Conservation (phyloP, 2,888 invertebrate genomes). For the Tetrapedia diversipes region DNA sequence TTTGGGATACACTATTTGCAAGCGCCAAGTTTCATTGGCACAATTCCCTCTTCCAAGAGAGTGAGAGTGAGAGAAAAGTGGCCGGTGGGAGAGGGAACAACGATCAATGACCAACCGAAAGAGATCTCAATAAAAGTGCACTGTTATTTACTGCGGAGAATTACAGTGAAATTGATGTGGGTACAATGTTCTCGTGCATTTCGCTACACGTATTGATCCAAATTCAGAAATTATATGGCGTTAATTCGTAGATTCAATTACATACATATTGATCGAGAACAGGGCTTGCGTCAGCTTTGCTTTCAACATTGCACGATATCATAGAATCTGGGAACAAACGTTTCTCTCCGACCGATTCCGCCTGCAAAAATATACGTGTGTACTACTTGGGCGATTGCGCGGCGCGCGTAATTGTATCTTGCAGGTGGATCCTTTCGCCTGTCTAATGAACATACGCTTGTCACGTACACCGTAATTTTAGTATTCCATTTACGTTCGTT, state of each 20-base stretch:
- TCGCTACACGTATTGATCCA: slow-evolving; percentile 36
- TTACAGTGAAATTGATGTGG: neutral
- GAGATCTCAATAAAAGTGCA: slow-evolving; percentile 42
- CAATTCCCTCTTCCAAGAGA: slow-evolving; percentile 46
- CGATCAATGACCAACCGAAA: slow-evolving; percentile 57
- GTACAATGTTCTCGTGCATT: neutral
- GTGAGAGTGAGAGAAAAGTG: neutral
- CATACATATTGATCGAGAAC: slow-evolving; percentile 53
- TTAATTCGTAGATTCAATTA: slow-evolving; percentile 56
- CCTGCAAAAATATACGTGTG: slow-evolving; percentile 4
- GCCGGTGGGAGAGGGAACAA: neutral
- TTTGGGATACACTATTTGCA: slow-evolving; percentile 50
- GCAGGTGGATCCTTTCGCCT: slow-evolving; percentile 7
- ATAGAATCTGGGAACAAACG: slow-evolving; percentile 41
- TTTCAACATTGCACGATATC: slow-evolving; percentile 37
- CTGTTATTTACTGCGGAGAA: neutral
- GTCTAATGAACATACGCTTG: slow-evolving; percentile 15
- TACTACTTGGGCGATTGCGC: neutral
- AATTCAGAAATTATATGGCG: slow-evolving; percentile 46
- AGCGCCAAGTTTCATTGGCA: slow-evolving; percentile 61
- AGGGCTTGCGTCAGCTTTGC: slow-evolving; percentile 46
- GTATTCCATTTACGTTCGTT: slow-evolving; percentile 13
- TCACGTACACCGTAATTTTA: slow-evolving; percentile 21
- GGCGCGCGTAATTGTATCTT: neutral
- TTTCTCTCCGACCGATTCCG: slow-evolving; percentile 9